These are phyloP conservation scores for Proisotoma minuta DNA, from an alignment of 2,888 invertebrate species.

Conservation along the genomic window DNA sequence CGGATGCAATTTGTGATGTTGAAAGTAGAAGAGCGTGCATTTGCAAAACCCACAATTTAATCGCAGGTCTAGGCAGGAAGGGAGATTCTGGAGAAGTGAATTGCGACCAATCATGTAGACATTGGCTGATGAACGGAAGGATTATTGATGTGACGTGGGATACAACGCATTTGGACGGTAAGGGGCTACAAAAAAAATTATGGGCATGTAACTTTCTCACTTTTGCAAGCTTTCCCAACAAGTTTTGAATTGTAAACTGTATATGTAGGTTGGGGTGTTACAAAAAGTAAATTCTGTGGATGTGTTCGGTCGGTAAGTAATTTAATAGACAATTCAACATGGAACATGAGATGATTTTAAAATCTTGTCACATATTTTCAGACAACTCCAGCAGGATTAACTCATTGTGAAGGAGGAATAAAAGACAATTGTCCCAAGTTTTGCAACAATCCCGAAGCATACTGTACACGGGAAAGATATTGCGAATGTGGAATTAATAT, in stretches of 20 bases:
- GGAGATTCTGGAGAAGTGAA: conserved; percentile 28
- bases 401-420: conserved; percentile 28
- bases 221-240: too few relatives aligned
- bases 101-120: conserved; percentile 26
- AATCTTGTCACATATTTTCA: conserved; percentile 7
- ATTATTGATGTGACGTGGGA: conserved; percentile 24
- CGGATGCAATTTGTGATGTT: conserved; percentile 19
- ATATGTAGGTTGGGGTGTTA: conserved; percentile 17
- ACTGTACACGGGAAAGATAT: conserved; percentile 28
- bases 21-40: conserved; percentile 30
- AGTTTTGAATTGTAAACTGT: too few relatives aligned
- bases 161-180: not conserved
- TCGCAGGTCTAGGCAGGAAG: conserved; percentile 21
- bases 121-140: conserved; percentile 18
- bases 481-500: conserved; percentile 22
- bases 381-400: conserved; percentile 24
- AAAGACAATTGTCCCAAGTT: conserved; percentile 27
- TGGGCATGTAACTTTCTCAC: too few relatives aligned
- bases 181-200: too few relatives aligned
- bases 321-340: not conserved
- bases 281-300: conserved; percentile 27
- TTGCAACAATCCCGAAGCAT: conserved; percentile 22
- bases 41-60: conserved; percentile 32
- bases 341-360: not conserved
- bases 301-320: conserved; percentile 28